phyloP scores from a whole-genome alignment of 2,113 vertebrate species.

The Strix aluco region DNA sequence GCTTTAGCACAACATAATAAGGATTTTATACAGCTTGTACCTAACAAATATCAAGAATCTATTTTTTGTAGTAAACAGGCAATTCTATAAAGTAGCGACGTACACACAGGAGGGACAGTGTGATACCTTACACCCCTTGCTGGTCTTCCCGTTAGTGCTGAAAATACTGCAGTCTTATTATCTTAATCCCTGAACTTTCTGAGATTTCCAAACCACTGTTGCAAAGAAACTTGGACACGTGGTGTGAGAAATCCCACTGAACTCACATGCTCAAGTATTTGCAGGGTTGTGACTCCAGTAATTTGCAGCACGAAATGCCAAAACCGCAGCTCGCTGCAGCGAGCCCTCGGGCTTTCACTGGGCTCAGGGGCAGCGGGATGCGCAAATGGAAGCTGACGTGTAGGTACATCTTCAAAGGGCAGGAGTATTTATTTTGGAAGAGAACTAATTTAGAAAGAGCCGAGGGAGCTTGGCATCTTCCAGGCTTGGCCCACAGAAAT shows the following conservation, averaged over 20 bases:
- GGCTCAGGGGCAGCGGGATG: not conserved
- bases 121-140: not conserved
- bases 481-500: not conserved
- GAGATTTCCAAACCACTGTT: not conserved
- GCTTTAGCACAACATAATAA: not conserved
- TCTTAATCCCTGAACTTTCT: not conserved
- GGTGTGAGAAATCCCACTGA: not conserved
- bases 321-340: fast-evolving
- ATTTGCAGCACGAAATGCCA: not conserved
- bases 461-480: not conserved
- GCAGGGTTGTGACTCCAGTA: not conserved
- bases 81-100: not conserved
- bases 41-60: not conserved
- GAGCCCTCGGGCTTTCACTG: fast-evolving
- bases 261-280: not conserved
- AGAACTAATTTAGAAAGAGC: not conserved
- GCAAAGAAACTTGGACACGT: not conserved
- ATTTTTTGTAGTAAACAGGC: not conserved
- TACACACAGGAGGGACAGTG: not conserved
- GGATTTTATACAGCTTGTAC: not conserved
- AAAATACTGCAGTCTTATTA: not conserved
- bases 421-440: not conserved
- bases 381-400: fast-evolving
- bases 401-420: not conserved
- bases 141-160: not conserved